Evolutionary conservation across 2,113 vertebrate species (phyloP).

Genomic region (Ginglymostoma cirratum): DNA sequence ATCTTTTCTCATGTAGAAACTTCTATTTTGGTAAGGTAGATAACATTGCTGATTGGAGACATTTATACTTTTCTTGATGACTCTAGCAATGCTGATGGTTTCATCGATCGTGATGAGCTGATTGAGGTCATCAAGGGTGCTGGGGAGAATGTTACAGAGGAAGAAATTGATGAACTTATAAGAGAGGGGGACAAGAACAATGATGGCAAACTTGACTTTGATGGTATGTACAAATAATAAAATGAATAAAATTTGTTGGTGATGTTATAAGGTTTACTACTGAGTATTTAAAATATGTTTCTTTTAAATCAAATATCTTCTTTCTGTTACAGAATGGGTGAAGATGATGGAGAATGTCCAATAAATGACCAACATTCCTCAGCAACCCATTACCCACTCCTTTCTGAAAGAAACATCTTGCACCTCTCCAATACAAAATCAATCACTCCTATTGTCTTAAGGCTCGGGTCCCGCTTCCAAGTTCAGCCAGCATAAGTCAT

Average conservation of each 20-base stretch:
- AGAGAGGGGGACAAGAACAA: slow-evolving; percentile 93
- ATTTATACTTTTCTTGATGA: too few species aligned
- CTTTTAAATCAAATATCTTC: background rate
- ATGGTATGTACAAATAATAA: slow-evolving; percentile 49
- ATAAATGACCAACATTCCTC: slow-evolving; percentile 35
- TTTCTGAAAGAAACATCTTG: background rate
- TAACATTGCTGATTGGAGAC: too few species aligned
- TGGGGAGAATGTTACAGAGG: slow-evolving; percentile 63
- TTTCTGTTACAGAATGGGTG: slow-evolving; percentile 7
- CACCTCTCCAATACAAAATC: background rate
- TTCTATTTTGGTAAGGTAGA: background rate
- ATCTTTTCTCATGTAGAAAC: background rate
- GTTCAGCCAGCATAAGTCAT: background rate
- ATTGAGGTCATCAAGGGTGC: too few species aligned
- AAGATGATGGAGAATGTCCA: background rate
- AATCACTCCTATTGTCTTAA: background rate
- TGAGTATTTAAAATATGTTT: background rate
- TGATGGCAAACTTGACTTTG: slow-evolving; percentile 84
- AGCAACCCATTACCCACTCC: background rate
- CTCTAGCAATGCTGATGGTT: too few species aligned
- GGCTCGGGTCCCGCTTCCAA: background rate
- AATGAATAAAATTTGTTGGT: background rate
- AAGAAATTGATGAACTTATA: slow-evolving; percentile 88
- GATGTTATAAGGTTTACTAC: background rate
- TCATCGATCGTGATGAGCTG: too few species aligned